phyloP scores from a whole-genome alignment of 2,113 vertebrate species.

The Pelusios castaneus region DNA sequence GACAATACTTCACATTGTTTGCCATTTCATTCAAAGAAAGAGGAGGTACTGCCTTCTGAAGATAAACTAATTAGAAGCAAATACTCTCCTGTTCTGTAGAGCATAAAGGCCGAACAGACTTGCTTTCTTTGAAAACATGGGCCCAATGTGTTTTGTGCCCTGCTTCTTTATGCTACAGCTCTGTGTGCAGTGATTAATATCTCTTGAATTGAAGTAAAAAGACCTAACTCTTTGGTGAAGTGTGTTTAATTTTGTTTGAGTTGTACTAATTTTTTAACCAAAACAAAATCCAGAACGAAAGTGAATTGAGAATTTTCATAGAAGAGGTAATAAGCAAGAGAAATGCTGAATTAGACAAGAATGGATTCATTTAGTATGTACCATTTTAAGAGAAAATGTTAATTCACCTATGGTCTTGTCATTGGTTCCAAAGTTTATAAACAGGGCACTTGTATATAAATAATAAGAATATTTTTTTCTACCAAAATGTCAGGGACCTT shows the following conservation, averaged over 20 bases:
- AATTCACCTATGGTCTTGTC: not conserved
- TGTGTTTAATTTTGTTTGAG: not conserved
- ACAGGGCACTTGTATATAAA: not conserved
- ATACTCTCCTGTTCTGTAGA: slow-evolving; percentile 55
- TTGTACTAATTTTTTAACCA: not conserved
- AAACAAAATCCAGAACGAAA: not conserved
- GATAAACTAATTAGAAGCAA: slow-evolving; percentile 66
- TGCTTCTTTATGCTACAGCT: slow-evolving; percentile 57
- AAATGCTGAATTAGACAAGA: not conserved
- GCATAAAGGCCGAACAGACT: slow-evolving; percentile 61
- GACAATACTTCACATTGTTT: slow-evolving; percentile 65
- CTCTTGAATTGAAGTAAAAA: slow-evolving; percentile 14
- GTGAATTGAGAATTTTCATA: not conserved
- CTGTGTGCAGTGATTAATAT: not conserved
- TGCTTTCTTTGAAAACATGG: slow-evolving; percentile 60
- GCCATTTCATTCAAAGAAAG: slow-evolving; percentile 47
- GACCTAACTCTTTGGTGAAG: not conserved
- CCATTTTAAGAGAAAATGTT: not conserved
- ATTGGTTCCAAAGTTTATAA: not conserved
- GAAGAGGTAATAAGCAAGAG: not conserved
- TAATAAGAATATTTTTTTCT: not conserved
- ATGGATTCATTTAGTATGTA: not conserved
- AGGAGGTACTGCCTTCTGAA: slow-evolving; percentile 69
- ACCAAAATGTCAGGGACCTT: not conserved
- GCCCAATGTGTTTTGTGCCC: slow-evolving; percentile 58